phyloP scores from a whole-genome alignment of 2,888 invertebrate genomes.

The Tiliacea aurago region DNA sequence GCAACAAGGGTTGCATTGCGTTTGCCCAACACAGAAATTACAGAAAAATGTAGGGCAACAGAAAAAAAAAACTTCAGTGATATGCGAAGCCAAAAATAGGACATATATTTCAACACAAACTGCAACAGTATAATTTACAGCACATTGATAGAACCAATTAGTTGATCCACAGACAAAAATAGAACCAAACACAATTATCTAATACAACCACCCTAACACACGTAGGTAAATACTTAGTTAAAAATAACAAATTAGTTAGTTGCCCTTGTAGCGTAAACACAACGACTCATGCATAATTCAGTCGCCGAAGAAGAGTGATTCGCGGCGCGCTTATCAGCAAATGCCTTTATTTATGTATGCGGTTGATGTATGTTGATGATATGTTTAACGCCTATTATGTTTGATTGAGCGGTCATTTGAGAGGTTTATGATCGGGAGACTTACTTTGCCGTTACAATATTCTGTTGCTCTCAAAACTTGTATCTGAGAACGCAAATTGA shows the following conservation, averaged over 20 bases:
- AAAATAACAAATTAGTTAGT: conserved; percentile 61
- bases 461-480: conserved; percentile 1
- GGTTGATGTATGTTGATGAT: conserved; percentile 40
- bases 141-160: background rate
- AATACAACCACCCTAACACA: conserved; percentile 15
- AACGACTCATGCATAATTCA: conserved; percentile 63
- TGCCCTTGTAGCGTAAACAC: conserved; percentile 58
- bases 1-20: background rate
- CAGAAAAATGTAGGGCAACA: background rate
- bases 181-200: conserved; percentile 24
- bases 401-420: conserved; percentile 25
- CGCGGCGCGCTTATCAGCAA: conserved; percentile 51
- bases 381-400: conserved; percentile 35
- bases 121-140: background rate
- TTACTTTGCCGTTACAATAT: conserved; percentile 36
- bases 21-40: background rate
- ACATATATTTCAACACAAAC: background rate
- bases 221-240: conserved; percentile 57
- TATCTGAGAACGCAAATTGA: background rate
- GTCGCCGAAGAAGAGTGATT: conserved; percentile 41
- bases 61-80: background rate
- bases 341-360: conserved; percentile 37
- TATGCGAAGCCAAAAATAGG: too few relatives aligned
- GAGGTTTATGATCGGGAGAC: conserved; percentile 9
- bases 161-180: conserved; percentile 20